Evolutionary conservation across 2,797 vertebrate species (phyloP).

Genomic region (Aldrovandia affinis): DNA sequence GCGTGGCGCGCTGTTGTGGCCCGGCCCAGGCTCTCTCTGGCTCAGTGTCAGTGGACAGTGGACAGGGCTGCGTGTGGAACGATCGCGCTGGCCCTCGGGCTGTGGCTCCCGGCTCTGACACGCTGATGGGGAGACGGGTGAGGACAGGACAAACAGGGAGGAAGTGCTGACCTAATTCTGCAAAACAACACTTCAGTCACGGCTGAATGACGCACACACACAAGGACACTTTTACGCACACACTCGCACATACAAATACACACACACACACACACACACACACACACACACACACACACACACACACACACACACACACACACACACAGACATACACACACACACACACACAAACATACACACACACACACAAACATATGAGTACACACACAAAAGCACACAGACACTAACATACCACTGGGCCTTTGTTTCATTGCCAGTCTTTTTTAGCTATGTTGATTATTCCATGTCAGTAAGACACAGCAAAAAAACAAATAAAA

Average conservation of each 20-base stretch:
- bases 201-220: background rate
- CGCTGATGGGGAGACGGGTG: background rate
- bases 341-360: background rate
- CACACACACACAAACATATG: constrained; percentile 8
- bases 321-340: background rate
- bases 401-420: too few relatives aligned
- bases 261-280: constrained; percentile 14
- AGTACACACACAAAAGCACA: background rate
- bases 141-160: background rate
- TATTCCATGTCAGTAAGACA: too few relatives aligned
- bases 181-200: background rate
- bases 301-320: background rate
- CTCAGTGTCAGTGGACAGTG: too few relatives aligned
- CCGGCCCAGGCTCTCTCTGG: too few relatives aligned
- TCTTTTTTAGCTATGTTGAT: too few relatives aligned
- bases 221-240: background rate
- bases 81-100: background rate
- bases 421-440: too few relatives aligned
- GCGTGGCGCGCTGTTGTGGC: too few relatives aligned
- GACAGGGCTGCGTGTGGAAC: too few relatives aligned
- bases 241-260: background rate
- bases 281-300: constrained; percentile 31
- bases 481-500: too few relatives aligned
- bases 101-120: background rate
- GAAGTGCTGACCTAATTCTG: background rate